phyloP scores from a whole-genome alignment of 2,888 invertebrate species.

The Germaria angustata region DNA sequence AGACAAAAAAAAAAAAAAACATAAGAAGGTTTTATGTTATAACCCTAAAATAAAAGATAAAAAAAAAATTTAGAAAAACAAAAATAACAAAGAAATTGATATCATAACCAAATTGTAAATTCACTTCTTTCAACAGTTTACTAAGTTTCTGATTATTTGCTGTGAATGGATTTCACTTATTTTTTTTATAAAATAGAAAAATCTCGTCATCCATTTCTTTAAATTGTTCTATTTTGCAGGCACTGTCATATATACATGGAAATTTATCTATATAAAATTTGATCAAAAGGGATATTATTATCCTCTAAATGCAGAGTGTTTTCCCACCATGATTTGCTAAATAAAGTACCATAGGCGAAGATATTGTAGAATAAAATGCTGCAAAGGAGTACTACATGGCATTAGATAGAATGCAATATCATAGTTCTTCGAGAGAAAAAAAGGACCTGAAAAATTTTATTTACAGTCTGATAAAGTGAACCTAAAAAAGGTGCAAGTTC shows the following conservation, averaged over 20 bases:
- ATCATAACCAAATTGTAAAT: slow-evolving; percentile 63
- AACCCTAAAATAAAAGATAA: slow-evolving; percentile 53
- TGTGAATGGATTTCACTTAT: neutral
- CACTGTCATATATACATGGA: neutral
- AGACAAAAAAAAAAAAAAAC: slow-evolving; percentile 1
- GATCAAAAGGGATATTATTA: slow-evolving; percentile 21
- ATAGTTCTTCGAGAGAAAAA: too few species aligned
- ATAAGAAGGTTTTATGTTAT: slow-evolving; percentile 44
- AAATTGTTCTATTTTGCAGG: neutral
- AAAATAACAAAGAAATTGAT: slow-evolving; percentile 33
- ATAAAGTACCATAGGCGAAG: too few species aligned
- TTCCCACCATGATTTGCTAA: too few species aligned
- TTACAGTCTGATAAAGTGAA: too few species aligned
- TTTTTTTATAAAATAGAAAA: slow-evolving; percentile 3
- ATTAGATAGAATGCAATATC: too few species aligned
- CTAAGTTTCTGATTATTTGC: neutral
- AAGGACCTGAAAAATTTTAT: too few species aligned
- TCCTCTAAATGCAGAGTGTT: neutral
- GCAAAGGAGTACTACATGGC: too few species aligned
- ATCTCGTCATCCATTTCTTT: neutral
- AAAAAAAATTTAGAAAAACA: neutral
- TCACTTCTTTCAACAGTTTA: slow-evolving; percentile 1
- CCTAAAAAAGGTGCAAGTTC: too few species aligned
- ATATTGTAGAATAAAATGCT: too few species aligned
- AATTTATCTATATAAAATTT: slow-evolving; percentile 8